A percentile compares a stretch with the other conserved stretches of the same genome.
Evolutionary conservation across 2,888 invertebrate species (phyloP).

Genomic region (Pyrochroa serraticornis): DNA sequence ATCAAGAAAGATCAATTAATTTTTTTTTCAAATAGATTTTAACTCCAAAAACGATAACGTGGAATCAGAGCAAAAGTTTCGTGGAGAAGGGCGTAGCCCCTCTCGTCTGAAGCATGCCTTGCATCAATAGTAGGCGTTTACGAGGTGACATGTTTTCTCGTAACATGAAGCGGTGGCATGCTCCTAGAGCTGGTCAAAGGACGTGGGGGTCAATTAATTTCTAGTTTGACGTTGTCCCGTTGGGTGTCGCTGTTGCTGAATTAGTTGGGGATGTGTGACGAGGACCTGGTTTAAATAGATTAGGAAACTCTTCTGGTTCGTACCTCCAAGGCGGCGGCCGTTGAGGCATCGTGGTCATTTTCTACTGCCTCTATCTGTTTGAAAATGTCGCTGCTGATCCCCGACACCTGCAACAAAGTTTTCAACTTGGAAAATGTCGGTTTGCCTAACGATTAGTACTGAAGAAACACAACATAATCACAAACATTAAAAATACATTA

Average conservation of each 20-base stretch:
- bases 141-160: too few species aligned
- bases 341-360: slow-evolving; percentile 93
- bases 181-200: too few species aligned
- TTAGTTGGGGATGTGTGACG: slow-evolving; percentile 9
- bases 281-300: slow-evolving; percentile 10
- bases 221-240: slow-evolving; percentile 2
- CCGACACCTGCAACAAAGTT: slow-evolving; percentile 76
- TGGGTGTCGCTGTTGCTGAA: slow-evolving; percentile 1
- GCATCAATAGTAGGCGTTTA: too few species aligned
- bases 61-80: too few species aligned
- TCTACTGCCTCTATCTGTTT: slow-evolving; percentile 96
- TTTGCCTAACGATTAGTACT: neutral
- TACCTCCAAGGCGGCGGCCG: slow-evolving; percentile 88
- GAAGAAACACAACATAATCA: slow-evolving; percentile 18
- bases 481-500: slow-evolving; percentile 27
- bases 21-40: too few species aligned
- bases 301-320: slow-evolving; percentile 32
- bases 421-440: neutral
- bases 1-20: too few species aligned
- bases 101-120: too few species aligned
- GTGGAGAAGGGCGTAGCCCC: too few species aligned
- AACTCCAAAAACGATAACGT: too few species aligned
- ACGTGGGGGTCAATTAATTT: too few species aligned
- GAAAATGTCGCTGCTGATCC: slow-evolving; percentile 95
- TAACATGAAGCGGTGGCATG: too few species aligned